These are phyloP conservation scores for Diachasmimorpha longicaudata DNA, from an alignment of 1,140 invertebrate species.

Conservation along the genomic window DNA sequence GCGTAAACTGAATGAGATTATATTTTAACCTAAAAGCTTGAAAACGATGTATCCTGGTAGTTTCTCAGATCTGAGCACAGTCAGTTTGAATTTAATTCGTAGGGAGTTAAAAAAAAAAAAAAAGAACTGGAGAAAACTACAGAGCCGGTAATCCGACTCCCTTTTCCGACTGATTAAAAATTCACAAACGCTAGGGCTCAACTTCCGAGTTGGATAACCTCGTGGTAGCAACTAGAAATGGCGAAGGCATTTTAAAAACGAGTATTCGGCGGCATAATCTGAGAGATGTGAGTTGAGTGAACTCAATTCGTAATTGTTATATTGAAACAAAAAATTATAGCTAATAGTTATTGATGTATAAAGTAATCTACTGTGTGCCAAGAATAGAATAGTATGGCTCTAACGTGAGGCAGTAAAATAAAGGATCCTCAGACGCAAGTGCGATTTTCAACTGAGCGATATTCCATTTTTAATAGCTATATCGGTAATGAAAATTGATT, in stretches of 20 bases:
- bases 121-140: not conserved
- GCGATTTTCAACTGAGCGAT: too few species aligned
- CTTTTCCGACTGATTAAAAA: constrained; percentile 13
- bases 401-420: too few species aligned
- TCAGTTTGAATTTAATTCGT: constrained; percentile 13
- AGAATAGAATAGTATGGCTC: too few species aligned
- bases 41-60: not conserved
- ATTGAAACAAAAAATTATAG: too few species aligned
- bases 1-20: constrained; percentile 9
- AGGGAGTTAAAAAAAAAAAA: not conserved
- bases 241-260: not conserved
- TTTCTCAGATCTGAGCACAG: not conserved
- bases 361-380: too few species aligned
- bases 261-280: not conserved
- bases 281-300: not conserved
- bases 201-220: not conserved
- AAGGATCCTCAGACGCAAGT: too few species aligned
- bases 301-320: not conserved
- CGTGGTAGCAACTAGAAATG: not conserved
- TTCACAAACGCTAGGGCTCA: constrained; percentile 2
- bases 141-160: constrained; percentile 16
- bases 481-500: too few species aligned
- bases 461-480: too few species aligned
- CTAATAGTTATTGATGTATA: too few species aligned
- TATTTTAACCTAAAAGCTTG: not conserved